phyloP scores from a whole-genome alignment of 35 echinoderm and acorn worm species.

The Nesometra sesokonis region DNA sequence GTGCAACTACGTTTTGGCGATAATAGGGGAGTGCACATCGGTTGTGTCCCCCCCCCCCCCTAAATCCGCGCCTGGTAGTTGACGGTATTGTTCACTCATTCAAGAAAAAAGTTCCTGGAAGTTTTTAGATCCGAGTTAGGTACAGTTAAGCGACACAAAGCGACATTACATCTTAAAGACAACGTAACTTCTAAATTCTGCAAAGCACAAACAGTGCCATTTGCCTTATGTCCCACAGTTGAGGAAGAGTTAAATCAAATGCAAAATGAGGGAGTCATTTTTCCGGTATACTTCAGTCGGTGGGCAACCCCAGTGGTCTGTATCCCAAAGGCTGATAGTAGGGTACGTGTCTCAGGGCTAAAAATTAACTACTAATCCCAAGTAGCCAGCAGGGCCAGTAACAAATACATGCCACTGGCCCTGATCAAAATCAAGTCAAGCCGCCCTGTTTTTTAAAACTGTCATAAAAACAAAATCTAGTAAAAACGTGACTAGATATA shows the following conservation, averaged over 20 bases:
- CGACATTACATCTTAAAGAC: slow-evolving; percentile 12
- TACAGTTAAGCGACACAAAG: slow-evolving; percentile 6
- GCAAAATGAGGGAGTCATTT: slow-evolving; percentile 15
- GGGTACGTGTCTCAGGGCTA: slow-evolving; percentile 16
- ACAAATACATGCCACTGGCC: too few species aligned
- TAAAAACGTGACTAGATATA: too few species aligned
- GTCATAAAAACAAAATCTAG: too few species aligned
- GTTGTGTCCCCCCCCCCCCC: too few species aligned
- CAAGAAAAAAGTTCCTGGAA: background rate
- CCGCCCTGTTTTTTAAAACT: too few species aligned
- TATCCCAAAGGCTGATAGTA: slow-evolving; percentile 30
- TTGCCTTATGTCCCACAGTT: slow-evolving; percentile 5
- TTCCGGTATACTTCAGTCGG: slow-evolving; percentile 14
- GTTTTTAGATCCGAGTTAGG: slow-evolving; percentile 15
- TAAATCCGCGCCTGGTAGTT: too few species aligned
- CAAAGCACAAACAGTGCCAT: slow-evolving; percentile 38
- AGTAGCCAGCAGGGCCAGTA: too few species aligned
- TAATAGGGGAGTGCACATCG: too few species aligned
- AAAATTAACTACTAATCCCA: too few species aligned
- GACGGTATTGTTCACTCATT: too few species aligned
- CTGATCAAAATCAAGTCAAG: slow-evolving; percentile 21
- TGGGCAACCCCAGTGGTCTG: slow-evolving; percentile 34
- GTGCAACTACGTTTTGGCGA: too few species aligned
- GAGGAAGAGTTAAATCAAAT: slow-evolving; percentile 13
- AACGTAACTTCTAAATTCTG: background rate